Conservation (phyloP, 2,113 vertebrate genomes). For the Meleagris gallopavo region DNA sequence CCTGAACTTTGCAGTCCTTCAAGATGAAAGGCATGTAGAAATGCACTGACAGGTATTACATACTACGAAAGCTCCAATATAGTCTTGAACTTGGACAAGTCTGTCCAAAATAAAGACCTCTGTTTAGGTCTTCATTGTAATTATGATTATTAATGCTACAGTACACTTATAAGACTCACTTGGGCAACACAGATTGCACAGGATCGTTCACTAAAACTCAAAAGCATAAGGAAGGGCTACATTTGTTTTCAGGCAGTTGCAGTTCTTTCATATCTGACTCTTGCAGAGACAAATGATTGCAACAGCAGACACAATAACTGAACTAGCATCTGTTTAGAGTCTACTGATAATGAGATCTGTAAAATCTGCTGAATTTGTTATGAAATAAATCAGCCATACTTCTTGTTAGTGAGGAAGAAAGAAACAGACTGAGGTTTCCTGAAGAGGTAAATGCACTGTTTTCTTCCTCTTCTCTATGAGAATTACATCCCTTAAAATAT, state of each 20-base stretch:
- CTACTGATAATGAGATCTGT: not conserved
- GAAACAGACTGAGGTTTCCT: not conserved
- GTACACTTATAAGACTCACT: not conserved
- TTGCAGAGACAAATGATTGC: not conserved
- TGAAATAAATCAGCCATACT: not conserved
- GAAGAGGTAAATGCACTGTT: not conserved
- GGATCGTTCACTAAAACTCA: not conserved
- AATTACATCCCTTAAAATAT: not conserved
- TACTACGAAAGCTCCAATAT: not conserved
- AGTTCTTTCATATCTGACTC: not conserved
- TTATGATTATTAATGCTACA: not conserved
- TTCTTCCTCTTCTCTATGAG: not conserved
- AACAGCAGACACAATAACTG: conserved; percentile 6
- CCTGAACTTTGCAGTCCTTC: not conserved
- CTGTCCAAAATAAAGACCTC: not conserved
- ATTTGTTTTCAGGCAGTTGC: not conserved
- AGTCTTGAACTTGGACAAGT: not conserved
- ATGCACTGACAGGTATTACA: not conserved
- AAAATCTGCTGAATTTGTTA: not conserved
- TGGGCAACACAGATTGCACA: not conserved
- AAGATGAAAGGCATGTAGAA: not conserved
- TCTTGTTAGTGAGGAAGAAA: not conserved
- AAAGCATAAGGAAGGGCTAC: not conserved
- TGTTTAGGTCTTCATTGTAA: not conserved
- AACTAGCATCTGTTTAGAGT: not conserved